phyloP scores from a whole-genome alignment of 2,797 vertebrate genomes.

The Oreortyx pictus region DNA sequence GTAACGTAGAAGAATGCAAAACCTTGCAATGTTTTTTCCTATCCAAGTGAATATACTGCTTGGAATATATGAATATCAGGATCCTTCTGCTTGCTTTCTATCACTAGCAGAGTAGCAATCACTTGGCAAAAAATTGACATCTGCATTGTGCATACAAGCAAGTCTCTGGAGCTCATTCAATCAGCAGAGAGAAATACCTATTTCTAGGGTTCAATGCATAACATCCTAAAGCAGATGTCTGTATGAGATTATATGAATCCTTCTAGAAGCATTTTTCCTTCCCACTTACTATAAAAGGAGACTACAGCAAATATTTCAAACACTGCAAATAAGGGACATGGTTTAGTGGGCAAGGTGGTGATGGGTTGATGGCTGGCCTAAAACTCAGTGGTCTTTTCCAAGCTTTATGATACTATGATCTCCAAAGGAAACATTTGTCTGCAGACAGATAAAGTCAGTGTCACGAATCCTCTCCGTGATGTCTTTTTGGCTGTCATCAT shows the following conservation, averaged over 20 bases:
- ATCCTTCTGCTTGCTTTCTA: neutral
- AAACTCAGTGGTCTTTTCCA: no score
- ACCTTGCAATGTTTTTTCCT: neutral
- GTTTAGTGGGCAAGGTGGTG: no score
- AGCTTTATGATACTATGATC: no score
- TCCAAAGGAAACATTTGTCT: conserved; percentile 8
- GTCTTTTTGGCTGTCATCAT: conserved; percentile 31
- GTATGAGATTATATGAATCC: neutral
- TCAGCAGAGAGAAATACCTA: neutral
- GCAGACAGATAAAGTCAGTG: conserved; percentile 19
- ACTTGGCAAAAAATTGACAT: neutral
- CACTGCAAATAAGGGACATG: no score
- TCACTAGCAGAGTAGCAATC: neutral
- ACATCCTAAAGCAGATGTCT: neutral
- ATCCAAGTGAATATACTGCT: neutral
- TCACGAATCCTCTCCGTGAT: neutral
- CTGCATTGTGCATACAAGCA: neutral
- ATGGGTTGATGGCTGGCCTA: no score
- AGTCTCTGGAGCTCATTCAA: conserved; percentile 1
- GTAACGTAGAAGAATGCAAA: neutral
- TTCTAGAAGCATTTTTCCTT: conserved; percentile 12
- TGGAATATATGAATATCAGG: neutral
- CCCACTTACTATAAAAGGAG: neutral
- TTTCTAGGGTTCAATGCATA: neutral
- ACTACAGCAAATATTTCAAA: neutral